Percentiles rank a stretch among this genome's conserved stretches.
phyloP scores from a whole-genome alignment of 2,797 vertebrate genomes.

The Gallinago solitaria region DNA sequence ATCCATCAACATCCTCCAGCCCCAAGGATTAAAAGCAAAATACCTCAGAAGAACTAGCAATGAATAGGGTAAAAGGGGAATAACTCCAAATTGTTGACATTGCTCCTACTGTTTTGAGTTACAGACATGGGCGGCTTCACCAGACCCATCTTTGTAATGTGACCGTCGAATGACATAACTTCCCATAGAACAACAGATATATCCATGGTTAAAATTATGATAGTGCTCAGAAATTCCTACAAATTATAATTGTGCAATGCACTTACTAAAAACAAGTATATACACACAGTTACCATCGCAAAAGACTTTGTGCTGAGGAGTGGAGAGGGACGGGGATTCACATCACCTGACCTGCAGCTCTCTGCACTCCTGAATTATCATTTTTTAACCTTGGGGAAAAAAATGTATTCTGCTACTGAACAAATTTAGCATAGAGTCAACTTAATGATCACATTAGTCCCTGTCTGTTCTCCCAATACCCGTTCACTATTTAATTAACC shows the following conservation, averaged over 20 bases:
- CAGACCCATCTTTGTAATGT: background rate
- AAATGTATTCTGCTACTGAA: constrained; percentile 13
- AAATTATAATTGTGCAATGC: background rate
- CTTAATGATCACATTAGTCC: constrained; percentile 67
- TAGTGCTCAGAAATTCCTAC: background rate
- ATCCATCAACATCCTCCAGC: background rate
- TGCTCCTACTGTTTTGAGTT: background rate
- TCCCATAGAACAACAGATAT: background rate
- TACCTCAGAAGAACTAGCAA: background rate
- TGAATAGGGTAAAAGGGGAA: background rate
- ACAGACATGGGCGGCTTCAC: background rate
- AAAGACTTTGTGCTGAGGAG: background rate
- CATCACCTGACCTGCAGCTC: background rate
- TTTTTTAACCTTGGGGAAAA: constrained; percentile 44
- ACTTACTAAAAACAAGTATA: background rate
- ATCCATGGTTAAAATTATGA: background rate
- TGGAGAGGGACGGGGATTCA: background rate
- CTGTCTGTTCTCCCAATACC: constrained; percentile 59
- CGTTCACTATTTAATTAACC: constrained; percentile 67
- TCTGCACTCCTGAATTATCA: background rate
- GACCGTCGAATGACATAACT: background rate
- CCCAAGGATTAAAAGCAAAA: background rate
- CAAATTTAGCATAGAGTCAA: constrained; percentile 62
- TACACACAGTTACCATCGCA: background rate
- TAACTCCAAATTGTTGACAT: background rate